phyloP scores from a whole-genome alignment of 2,113 vertebrate species.

The Ptyas mucosa region DNA sequence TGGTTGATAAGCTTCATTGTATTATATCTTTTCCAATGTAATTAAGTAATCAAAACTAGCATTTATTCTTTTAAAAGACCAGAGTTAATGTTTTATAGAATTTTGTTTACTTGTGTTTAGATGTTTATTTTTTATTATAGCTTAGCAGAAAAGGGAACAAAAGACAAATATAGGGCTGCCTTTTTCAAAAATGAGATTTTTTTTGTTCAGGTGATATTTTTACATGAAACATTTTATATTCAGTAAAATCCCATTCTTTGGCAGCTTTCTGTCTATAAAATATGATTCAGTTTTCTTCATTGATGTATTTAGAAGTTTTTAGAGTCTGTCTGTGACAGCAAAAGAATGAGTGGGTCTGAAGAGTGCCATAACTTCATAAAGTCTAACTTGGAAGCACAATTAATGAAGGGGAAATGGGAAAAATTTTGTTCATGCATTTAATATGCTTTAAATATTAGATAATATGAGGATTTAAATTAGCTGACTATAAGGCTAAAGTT shows the following conservation, averaged over 20 bases:
- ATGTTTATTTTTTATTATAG: neutral
- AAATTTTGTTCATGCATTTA: neutral
- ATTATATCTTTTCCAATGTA: neutral
- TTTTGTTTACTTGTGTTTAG: neutral
- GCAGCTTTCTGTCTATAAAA: neutral
- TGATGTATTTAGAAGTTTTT: neutral
- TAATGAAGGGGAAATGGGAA: neutral
- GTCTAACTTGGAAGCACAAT: neutral
- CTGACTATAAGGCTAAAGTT: neutral
- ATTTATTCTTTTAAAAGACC: neutral
- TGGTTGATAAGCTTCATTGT: neutral
- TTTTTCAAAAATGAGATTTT: constrained; percentile 5
- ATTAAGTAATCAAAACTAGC: neutral
- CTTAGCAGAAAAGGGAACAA: constrained; percentile 17
- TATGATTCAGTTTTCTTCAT: neutral
- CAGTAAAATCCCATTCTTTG: neutral
- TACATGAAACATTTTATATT: neutral
- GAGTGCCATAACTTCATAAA: neutral
- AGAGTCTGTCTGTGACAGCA: neutral
- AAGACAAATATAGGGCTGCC: constrained; percentile 1
- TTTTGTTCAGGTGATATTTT: constrained; percentile 1
- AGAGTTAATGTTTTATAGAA: neutral
- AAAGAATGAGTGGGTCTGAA: neutral
- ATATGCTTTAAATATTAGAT: neutral
- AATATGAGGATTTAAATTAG: neutral